Evolutionary conservation across 2,888 invertebrate genomes (phyloP).

Genomic region (Mactromeris polynyma): DNA sequence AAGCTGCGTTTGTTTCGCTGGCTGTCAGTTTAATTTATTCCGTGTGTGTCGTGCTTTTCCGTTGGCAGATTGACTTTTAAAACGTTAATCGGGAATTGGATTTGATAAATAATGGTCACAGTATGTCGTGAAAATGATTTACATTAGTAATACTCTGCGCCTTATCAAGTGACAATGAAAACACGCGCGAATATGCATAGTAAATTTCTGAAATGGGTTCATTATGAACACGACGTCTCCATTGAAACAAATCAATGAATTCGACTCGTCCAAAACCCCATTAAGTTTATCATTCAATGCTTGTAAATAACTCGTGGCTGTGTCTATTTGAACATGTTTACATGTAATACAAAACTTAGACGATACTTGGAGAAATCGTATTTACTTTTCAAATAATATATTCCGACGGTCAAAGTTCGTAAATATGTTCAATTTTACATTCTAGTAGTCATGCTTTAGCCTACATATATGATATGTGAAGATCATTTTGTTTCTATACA

Average conservation of each 20-base stretch:
- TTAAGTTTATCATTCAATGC: background rate
- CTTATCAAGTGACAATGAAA: background rate
- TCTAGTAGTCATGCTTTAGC: slow-evolving; percentile 26
- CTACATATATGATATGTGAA: background rate
- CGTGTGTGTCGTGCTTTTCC: too few species aligned
- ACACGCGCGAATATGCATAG: background rate
- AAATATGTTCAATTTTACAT: slow-evolving; percentile 8
- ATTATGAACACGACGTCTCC: background rate
- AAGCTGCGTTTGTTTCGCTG: too few species aligned
- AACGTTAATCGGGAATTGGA: background rate
- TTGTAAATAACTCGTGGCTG: background rate
- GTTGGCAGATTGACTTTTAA: too few species aligned
- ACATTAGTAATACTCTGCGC: background rate
- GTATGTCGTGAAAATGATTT: background rate
- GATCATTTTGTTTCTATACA: background rate
- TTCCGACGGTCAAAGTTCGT: background rate
- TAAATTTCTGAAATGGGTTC: background rate
- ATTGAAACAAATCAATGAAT: slow-evolving; percentile 2
- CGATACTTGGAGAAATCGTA: slow-evolving; percentile 19
- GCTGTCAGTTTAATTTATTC: too few species aligned
- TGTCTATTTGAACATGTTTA: background rate
- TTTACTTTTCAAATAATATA: slow-evolving; percentile 41
- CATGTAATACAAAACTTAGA: background rate
- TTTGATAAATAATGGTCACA: background rate
- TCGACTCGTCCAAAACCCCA: background rate